Conservation (phyloP, 2,888 invertebrate species). For the Entomobrya multifasciata region DNA sequence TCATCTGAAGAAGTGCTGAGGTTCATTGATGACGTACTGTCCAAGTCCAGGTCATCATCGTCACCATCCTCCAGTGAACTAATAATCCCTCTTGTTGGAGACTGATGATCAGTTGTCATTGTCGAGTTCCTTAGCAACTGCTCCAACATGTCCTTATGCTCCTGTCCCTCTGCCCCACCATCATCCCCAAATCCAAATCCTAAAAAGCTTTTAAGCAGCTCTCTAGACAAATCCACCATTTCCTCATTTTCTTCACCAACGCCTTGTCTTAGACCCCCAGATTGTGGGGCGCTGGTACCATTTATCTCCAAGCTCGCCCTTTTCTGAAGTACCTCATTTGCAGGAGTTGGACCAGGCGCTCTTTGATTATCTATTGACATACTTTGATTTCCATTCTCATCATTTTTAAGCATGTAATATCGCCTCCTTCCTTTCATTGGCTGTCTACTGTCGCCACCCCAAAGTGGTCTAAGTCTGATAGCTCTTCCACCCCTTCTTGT, state of each 20-base stretch:
- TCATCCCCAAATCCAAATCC: background rate
- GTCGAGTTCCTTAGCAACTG: conserved; percentile 14
- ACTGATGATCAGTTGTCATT: too few species aligned
- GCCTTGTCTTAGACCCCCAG: background rate
- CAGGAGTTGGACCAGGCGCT: background rate
- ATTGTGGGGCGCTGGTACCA: background rate
- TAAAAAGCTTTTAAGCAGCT: conserved; percentile 31
- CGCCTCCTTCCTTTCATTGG: conserved; percentile 11
- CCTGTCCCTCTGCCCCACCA: background rate
- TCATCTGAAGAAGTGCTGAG: background rate
- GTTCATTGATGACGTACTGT: background rate
- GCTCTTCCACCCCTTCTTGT: conserved; percentile 42
- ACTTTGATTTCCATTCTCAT: background rate
- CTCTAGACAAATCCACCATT: conserved; percentile 3
- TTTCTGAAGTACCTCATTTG: background rate
- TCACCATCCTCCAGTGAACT: conserved; percentile 4
- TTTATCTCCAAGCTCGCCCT: background rate
- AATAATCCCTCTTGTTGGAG: background rate
- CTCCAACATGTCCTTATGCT: conserved; percentile 34
- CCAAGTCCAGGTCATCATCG: background rate
- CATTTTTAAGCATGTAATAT: conserved; percentile 41
- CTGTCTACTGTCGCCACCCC: conserved; percentile 17
- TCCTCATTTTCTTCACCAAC: background rate
- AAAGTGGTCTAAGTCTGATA: conserved; percentile 1
- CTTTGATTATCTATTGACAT: background rate